phyloP scores from a whole-genome alignment of 2,797 vertebrate genomes.

The Mycteria americana region DNA sequence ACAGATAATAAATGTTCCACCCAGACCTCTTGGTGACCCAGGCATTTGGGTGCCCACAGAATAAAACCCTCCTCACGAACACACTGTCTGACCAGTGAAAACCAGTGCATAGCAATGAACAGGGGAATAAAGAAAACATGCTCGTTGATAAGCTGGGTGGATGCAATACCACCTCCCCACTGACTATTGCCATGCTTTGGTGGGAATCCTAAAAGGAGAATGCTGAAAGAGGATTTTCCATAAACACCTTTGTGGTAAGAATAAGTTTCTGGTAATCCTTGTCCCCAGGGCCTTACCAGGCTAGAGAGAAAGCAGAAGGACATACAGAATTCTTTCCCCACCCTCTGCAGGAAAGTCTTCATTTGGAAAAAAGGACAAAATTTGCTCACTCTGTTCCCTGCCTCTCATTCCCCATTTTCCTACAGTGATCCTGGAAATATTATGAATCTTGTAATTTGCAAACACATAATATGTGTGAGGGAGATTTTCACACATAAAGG shows the following conservation, averaged over 20 bases:
- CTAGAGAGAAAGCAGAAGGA: not conserved
- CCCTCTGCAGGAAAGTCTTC: not conserved
- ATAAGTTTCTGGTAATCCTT: not conserved
- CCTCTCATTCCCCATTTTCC: not conserved
- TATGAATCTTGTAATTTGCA: not conserved
- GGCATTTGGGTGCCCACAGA: not conserved
- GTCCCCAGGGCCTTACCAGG: not conserved
- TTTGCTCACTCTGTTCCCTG: not conserved
- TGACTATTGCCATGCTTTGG: not conserved
- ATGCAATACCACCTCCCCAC: not conserved
- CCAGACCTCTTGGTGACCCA: not conserved
- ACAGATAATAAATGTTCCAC: not conserved
- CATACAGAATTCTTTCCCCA: not conserved
- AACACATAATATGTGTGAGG: not conserved
- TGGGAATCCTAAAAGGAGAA: not conserved
- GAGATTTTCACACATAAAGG: not conserved
- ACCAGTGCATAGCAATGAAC: not conserved
- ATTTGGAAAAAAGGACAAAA: not conserved
- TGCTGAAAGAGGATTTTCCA: not conserved
- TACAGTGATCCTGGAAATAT: not conserved
- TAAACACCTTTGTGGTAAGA: not conserved
- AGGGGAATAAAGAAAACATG: not conserved
- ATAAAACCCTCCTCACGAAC: not conserved
- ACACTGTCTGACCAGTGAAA: not conserved
- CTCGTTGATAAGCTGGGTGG: rapidly evolving